These are phyloP conservation scores for Hydrozoanthus tunicans DNA, from an alignment of 64 coral and sea anemone genomes.

Conservation along the genomic window DNA sequence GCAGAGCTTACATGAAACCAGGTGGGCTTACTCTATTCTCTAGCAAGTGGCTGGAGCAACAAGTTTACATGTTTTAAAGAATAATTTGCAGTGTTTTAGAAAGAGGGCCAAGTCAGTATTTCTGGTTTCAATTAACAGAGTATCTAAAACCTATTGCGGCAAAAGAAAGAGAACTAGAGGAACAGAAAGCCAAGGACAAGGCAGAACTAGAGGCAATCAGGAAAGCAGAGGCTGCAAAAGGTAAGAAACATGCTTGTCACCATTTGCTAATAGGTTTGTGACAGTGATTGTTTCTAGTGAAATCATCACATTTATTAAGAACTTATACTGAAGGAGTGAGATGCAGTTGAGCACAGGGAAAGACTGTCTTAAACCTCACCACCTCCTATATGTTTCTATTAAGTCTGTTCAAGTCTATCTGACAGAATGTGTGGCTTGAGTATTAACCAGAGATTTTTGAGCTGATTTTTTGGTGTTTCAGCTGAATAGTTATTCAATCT, in stretches of 20 bases:
- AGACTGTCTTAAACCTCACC: no score
- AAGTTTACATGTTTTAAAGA: not conserved
- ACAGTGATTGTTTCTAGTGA: no score
- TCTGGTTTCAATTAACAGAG: conserved; percentile 36
- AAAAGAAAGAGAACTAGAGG: conserved; percentile 75
- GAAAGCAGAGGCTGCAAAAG: conserved; percentile 73
- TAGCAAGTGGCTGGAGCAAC: not conserved
- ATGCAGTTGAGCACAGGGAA: no score
- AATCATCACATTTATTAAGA: no score
- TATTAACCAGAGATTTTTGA: no score
- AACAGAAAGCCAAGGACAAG: conserved; percentile 75
- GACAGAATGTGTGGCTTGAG: no score
- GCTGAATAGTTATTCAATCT: no score
- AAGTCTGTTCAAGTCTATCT: no score
- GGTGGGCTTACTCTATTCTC: not conserved
- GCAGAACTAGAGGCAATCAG: conserved; percentile 77
- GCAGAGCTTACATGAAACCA: not conserved
- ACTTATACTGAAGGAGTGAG: no score
- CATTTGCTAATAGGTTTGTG: not conserved
- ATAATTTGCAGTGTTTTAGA: not conserved
- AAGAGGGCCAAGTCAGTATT: not conserved
- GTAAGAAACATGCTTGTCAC: conserved; percentile 14
- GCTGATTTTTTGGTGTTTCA: no score
- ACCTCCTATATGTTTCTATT: no score
- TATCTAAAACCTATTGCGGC: conserved; percentile 88